These are phyloP conservation scores for Reticulitermes lucifugus DNA, from an alignment of 2,888 invertebrate species.

Conservation along the genomic window DNA sequence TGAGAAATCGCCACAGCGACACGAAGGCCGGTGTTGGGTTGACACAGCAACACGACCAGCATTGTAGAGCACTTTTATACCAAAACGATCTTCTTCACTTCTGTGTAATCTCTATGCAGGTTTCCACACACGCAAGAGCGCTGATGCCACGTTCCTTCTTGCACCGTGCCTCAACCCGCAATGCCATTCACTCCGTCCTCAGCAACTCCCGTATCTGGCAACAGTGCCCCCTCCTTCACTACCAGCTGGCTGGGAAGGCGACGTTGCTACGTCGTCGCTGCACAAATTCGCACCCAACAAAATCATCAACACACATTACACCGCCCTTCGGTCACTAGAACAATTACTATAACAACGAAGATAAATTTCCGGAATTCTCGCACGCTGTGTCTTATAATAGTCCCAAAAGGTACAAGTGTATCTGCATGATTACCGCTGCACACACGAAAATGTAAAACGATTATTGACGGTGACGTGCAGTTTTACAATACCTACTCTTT, in stretches of 20 bases:
- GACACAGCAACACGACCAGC: not conserved
- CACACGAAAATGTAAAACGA: too few species aligned
- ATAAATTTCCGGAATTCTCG: not conserved
- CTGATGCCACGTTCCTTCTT: conserved; percentile 4
- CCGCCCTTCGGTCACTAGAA: conserved; percentile 18
- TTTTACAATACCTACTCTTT: too few species aligned
- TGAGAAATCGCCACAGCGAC: not conserved
- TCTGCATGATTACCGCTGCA: too few species aligned
- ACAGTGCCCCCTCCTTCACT: conserved; percentile 37
- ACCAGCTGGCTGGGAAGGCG: conserved; percentile 42
- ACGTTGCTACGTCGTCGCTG: conserved; percentile 23
- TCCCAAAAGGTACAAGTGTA: not conserved
- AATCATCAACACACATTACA: conserved; percentile 21
- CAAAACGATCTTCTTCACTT: not conserved
- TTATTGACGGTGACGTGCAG: too few species aligned
- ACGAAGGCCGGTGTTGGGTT: not conserved
- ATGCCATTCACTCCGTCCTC: conserved; percentile 37
- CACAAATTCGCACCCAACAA: conserved; percentile 34
- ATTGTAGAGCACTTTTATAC: not conserved
- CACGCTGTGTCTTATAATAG: not conserved
- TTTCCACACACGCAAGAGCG: not conserved
- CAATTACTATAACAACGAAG: not conserved
- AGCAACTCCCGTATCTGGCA: conserved; percentile 27
- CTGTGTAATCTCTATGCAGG: not conserved
- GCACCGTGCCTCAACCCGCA: conserved; percentile 4